Evolutionary conservation across 2,888 invertebrate species (phyloP).

Genomic region (Agrotis exclamationis): DNA sequence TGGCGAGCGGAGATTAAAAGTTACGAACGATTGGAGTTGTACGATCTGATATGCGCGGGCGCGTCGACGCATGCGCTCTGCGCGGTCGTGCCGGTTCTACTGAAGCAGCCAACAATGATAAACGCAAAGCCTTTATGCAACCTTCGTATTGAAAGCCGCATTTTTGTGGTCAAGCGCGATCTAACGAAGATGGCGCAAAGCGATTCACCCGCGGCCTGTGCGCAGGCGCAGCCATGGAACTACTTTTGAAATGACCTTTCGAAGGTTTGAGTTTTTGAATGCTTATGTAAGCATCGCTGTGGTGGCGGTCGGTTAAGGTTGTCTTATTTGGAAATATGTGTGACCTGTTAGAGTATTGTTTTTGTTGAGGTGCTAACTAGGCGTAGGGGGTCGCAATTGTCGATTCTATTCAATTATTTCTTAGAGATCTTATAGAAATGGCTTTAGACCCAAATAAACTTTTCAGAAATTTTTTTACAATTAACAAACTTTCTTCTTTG

Average conservation of each 20-base stretch:
- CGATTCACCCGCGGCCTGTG: slow-evolving; percentile 57
- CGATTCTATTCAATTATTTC: background rate
- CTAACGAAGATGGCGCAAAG: slow-evolving; percentile 84
- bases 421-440: too few relatives aligned
- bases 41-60: slow-evolving; percentile 63
- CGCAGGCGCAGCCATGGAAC: slow-evolving; percentile 55
- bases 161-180: slow-evolving; percentile 88
- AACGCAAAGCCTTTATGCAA: slow-evolving; percentile 86
- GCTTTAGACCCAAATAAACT: too few relatives aligned
- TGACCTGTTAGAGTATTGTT: slow-evolving; percentile 19
- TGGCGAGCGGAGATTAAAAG: slow-evolving; percentile 49
- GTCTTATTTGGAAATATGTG: slow-evolving; percentile 39
- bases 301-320: slow-evolving; percentile 33
- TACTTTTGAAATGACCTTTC: slow-evolving; percentile 79
- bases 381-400: background rate
- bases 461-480: background rate
- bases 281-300: slow-evolving; percentile 58
- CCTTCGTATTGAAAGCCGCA: slow-evolving; percentile 87
- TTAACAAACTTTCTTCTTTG: background rate
- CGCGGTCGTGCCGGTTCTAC: slow-evolving; percentile 82
- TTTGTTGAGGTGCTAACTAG: slow-evolving; percentile 12
- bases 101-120: slow-evolving; percentile 81
- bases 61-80: slow-evolving; percentile 80
- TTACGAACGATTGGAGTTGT: slow-evolving; percentile 25
- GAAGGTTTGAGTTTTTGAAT: slow-evolving; percentile 71